Conservation (phyloP, 2,113 vertebrate genomes). For the Zapus hudsonius region DNA sequence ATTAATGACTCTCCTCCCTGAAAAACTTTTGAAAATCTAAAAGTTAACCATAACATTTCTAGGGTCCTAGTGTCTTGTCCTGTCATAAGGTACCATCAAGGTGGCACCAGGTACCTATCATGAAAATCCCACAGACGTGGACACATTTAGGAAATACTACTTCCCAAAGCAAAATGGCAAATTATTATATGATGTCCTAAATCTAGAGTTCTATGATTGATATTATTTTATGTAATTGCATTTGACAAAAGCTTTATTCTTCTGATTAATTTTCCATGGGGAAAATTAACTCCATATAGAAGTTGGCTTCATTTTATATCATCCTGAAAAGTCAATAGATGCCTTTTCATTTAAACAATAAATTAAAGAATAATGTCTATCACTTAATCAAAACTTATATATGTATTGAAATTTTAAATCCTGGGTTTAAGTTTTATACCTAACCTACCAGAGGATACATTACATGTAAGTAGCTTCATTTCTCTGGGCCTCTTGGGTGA, state of each 20-base stretch:
- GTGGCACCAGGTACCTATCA: not conserved
- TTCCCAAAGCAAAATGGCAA: slow-evolving; percentile 14
- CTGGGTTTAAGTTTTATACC: slow-evolving; percentile 33
- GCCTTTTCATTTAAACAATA: slow-evolving; percentile 28
- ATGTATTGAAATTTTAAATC: slow-evolving; percentile 39
- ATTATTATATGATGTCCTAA: not conserved
- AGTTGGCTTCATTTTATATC: not conserved
- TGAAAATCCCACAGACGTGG: slow-evolving; percentile 23
- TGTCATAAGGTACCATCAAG: not conserved
- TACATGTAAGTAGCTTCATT: slow-evolving; percentile 42
- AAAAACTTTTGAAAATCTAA: not conserved
- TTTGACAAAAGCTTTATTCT: slow-evolving; percentile 28
- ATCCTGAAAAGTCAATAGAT: not conserved
- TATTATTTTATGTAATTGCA: slow-evolving; percentile 1
- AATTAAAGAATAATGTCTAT: slow-evolving; percentile 26
- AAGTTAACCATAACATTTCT: not conserved
- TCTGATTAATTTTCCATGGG: not conserved
- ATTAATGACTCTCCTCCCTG: not conserved
- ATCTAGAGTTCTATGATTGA: slow-evolving; percentile 12
- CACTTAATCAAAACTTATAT: slow-evolving; percentile 55
- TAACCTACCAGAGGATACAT: not conserved
- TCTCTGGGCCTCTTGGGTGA: not conserved
- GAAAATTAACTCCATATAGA: slow-evolving; percentile 34
- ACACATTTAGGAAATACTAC: not conserved
- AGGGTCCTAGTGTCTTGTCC: not conserved